Evolutionary conservation across 2,797 vertebrate genomes (phyloP).

Genomic region (Chelon labrosus): DNA sequence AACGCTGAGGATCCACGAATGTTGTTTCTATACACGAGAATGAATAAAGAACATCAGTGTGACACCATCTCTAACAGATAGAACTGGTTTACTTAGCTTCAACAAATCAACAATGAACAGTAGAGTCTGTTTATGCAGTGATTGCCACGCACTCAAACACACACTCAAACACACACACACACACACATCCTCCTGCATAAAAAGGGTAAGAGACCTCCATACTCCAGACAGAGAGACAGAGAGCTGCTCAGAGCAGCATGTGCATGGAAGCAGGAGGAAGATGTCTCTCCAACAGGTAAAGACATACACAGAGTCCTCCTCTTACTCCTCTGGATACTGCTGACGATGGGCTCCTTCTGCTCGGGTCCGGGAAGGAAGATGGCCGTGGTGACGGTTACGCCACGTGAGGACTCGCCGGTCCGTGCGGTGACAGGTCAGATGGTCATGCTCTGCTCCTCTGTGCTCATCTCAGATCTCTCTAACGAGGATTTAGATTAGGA

Average conservation of each 20-base stretch:
- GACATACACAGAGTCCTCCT: slow-evolving; percentile 1
- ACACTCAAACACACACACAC: neutral
- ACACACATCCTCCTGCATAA: neutral
- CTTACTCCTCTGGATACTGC: slow-evolving; percentile 4
- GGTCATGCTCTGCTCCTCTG: neutral
- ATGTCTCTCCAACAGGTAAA: slow-evolving; percentile 28
- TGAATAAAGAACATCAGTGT: slow-evolving; percentile 17
- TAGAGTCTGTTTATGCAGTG: too few species aligned
- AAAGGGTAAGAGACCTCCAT: slow-evolving; percentile 9
- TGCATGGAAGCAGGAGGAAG: slow-evolving; percentile 25
- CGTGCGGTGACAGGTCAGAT: slow-evolving; percentile 50
- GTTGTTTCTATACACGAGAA: slow-evolving; percentile 21
- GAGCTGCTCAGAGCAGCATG: slow-evolving; percentile 36
- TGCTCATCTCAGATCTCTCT: neutral
- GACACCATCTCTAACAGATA: neutral
- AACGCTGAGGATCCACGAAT: slow-evolving; percentile 9
- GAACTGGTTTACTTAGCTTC: too few species aligned
- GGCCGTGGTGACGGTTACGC: slow-evolving; percentile 39
- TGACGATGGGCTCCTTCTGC: slow-evolving; percentile 69
- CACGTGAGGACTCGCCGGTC: slow-evolving; percentile 14
- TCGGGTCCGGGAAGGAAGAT: slow-evolving; percentile 50
- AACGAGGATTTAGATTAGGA: too few species aligned
- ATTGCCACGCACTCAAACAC: neutral
- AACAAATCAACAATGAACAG: too few species aligned
- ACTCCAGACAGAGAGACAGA: neutral